Evolutionary conservation across 2,888 invertebrate species (phyloP).

Genomic region (Drosophila dives): DNA sequence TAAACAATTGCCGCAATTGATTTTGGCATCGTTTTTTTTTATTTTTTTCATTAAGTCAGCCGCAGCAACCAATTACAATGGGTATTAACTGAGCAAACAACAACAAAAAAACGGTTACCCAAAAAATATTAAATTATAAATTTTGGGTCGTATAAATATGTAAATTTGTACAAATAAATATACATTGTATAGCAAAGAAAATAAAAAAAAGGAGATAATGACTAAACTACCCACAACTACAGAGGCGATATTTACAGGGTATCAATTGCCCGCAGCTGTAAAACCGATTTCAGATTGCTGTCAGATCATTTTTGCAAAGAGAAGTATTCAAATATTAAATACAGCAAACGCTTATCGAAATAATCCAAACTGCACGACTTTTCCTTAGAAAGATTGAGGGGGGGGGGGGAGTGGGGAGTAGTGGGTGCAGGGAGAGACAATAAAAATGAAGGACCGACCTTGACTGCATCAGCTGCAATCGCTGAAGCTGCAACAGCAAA

Average conservation of each 20-base stretch:
- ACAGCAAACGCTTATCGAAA: slow-evolving; percentile 55
- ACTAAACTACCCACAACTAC: background rate
- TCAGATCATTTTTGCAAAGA: slow-evolving; percentile 49
- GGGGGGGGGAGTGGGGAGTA: background rate
- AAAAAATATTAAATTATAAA: background rate
- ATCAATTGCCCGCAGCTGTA: slow-evolving; percentile 12
- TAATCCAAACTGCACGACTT: slow-evolving; percentile 66
- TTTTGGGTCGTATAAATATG: background rate
- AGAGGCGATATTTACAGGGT: slow-evolving; percentile 17
- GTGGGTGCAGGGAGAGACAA: background rate
- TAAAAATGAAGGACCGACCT: slow-evolving; percentile 64
- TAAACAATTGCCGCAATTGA: slow-evolving; percentile 58
- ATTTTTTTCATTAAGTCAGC: slow-evolving; percentile 60
- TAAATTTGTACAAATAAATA: background rate
- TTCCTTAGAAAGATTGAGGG: background rate
- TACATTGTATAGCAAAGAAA: background rate
- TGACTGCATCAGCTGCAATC: slow-evolving; percentile 52
- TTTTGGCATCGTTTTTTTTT: slow-evolving; percentile 34
- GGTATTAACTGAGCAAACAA: background rate
- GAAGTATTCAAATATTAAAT: background rate
- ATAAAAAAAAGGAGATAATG: background rate
- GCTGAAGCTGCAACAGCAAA: slow-evolving; percentile 28
- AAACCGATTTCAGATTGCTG: slow-evolving; percentile 32
- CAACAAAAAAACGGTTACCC: slow-evolving; percentile 8
- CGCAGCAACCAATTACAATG: slow-evolving; percentile 29